Evolutionary conservation across 1,140 invertebrate species (phyloP), one percentile per base, ranked within the genome.

Genomic region (Laupala kohalensis): DNA sequence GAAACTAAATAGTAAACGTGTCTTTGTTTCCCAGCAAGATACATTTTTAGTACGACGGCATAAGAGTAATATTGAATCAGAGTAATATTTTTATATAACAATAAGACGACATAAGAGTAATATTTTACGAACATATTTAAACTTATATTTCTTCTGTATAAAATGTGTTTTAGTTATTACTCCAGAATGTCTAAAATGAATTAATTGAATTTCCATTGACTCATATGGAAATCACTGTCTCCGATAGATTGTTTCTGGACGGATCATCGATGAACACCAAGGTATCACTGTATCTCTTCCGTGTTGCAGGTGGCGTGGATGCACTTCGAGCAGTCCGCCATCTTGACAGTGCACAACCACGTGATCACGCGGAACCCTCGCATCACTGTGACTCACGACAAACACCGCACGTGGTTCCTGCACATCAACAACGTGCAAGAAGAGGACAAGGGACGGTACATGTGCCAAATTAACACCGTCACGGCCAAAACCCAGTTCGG

Each of bases 381-480:
- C 74, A 94, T 97, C 77, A 91, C 89, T 78, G 93, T 96, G 62
- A 91, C 92, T 30, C 93, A 95, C 80, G 91, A 93, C 80, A 85
- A 88, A 63, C 92, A 94, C 78, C 86, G 90, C 75, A 95, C 92
- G 66, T 95, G 93, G 93, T 92, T 91, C 80, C 86, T 96, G 76
- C 92, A 95, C 83, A 95, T 96, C 77, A 91, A 88, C 74, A 91
- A 95, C 76, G 92, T 96, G 28, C 90, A 94, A 74, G 90, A 95
- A 81, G 90, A 91, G 77, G 95, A 97, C 82, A 89, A 91, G 74
- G 95, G 95, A 30, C 86, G 90, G 27, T 97, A 97, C 82, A 95
- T 96, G 92, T 97, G 95, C 80, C 95, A 97, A 83, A 93, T 97
- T 77, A 97, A 97, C 81, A 96, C 95, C 0, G 93, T 93, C 74